Percentiles rank a stretch among this genome's conserved stretches.
Conservation (phyloP, 2,113 vertebrate species). For the Arothron firmamentum region DNA sequence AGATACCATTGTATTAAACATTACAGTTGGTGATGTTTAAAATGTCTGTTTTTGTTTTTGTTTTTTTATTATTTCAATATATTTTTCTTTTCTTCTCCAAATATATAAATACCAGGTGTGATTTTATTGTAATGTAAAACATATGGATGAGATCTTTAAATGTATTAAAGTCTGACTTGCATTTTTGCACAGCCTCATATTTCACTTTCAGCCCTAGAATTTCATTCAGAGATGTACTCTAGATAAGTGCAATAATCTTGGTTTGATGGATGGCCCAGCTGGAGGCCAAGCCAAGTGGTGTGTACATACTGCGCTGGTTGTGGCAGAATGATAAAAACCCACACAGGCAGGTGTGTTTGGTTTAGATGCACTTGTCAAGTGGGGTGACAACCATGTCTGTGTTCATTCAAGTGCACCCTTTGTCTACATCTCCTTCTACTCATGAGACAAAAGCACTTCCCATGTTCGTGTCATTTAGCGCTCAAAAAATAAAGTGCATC, state of each 20-base stretch:
- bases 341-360: constrained; percentile 75
- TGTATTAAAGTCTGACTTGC: constrained; percentile 63
- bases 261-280: constrained; percentile 67
- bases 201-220: constrained; percentile 64
- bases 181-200: constrained; percentile 70
- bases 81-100: background rate
- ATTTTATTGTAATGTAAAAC: constrained; percentile 41
- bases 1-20: no score
- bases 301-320: constrained; percentile 69
- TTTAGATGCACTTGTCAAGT: constrained; percentile 76
- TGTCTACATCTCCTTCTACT: constrained; percentile 72
- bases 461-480: constrained; percentile 68
- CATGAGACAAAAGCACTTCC: constrained; percentile 70
- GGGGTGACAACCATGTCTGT: constrained; percentile 70
- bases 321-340: constrained; percentile 62
- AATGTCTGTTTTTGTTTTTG: no score
- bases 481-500: constrained; percentile 49
- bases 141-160: constrained; percentile 36
- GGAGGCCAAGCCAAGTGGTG: constrained; percentile 60
- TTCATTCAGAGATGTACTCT: constrained; percentile 72
- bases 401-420: constrained; percentile 76
- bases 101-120: background rate
- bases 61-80: background rate
- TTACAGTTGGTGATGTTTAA: no score
- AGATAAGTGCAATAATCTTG: constrained; percentile 74